These are phyloP conservation scores for Melanaphis sacchari DNA, from an alignment of 1,140 invertebrate species.

Conservation along the genomic window DNA sequence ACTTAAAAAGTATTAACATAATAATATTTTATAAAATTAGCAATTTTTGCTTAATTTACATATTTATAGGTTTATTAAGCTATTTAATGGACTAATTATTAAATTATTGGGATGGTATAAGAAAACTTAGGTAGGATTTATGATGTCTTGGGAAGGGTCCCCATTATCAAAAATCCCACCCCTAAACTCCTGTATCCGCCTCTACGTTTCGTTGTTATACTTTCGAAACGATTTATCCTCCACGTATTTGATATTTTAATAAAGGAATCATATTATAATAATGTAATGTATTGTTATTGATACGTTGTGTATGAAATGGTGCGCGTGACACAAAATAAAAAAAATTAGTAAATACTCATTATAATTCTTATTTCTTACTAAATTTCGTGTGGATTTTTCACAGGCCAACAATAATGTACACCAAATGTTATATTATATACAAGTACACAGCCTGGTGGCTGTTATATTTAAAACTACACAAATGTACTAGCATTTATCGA, in stretches of 20 bases:
- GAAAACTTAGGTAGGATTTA: neutral
- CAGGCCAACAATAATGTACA: neutral
- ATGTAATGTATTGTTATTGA: neutral
- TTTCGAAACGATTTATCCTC: neutral
- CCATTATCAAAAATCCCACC: neutral
- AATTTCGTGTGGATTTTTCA: neutral
- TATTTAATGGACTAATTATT: neutral
- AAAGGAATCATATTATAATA: too few species aligned
- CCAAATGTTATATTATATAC: neutral
- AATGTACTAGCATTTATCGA: neutral
- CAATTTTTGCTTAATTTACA: neutral
- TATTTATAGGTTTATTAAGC: neutral
- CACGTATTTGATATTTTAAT: neutral
- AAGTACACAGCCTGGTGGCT: neutral
- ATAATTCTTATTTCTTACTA: neutral
- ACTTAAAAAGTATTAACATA: neutral
- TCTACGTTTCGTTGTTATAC: neutral
- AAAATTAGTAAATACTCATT: neutral
- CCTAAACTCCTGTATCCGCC: neutral
- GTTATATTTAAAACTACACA: neutral
- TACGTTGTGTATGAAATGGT: neutral
- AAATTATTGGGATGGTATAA: neutral
- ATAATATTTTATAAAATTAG: neutral
- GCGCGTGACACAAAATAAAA: neutral
- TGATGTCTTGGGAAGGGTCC: neutral